These are phyloP conservation scores for Miichthys miiuy DNA, from an alignment of 2,797 vertebrate genomes.

Conservation along the genomic window DNA sequence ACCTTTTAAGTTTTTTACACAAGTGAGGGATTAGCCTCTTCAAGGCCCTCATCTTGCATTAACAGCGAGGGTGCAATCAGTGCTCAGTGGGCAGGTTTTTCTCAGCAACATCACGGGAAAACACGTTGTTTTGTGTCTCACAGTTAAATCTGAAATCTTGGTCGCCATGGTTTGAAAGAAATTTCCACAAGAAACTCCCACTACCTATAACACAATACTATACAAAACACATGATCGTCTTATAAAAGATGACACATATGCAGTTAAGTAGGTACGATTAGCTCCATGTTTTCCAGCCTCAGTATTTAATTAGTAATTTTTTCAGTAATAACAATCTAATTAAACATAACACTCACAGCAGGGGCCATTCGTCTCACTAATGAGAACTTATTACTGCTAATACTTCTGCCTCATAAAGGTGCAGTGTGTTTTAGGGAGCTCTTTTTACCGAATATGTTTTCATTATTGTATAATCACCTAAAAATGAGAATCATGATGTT, in stretches of 20 bases:
- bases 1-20: not conserved
- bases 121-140: conserved; percentile 28
- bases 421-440: no score
- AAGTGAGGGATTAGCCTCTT: conserved; percentile 32
- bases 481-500: no score
- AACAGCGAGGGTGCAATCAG: conserved; percentile 20
- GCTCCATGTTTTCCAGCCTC: not conserved
- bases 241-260: not conserved
- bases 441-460: no score
- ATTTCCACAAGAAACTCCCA: no score
- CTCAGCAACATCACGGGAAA: not conserved
- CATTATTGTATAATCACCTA: no score
- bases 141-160: conserved; percentile 14
- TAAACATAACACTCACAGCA: not conserved
- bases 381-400: not conserved
- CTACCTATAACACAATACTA: not conserved
- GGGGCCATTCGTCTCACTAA: not conserved
- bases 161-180: not conserved
- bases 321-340: not conserved
- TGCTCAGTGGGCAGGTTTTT: conserved; percentile 20
- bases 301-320: not conserved
- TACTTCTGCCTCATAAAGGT: not conserved
- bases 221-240: not conserved
- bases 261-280: not conserved
- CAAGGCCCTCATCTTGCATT: conserved; percentile 7